These are phyloP conservation scores for Phasianus colchicus DNA, from an alignment of 2,113 vertebrate genomes.

Conservation along the genomic window DNA sequence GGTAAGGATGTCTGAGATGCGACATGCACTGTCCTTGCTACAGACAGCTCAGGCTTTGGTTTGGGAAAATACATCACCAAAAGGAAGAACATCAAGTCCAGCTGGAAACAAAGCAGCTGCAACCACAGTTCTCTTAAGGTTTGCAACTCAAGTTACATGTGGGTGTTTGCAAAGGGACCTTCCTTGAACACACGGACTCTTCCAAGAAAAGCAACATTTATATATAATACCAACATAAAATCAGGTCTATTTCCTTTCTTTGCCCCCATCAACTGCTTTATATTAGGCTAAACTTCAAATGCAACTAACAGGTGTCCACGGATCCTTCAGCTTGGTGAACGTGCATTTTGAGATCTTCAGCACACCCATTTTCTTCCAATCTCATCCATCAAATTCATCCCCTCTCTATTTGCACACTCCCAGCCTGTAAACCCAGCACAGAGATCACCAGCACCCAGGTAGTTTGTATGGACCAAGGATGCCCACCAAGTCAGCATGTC, in stretches of 20 bases:
- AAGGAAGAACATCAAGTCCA: not conserved
- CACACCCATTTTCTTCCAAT: not conserved
- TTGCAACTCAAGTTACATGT: not conserved
- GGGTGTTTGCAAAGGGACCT: not conserved
- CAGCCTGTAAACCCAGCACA: not conserved
- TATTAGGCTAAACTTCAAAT: not conserved
- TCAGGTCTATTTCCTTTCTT: not conserved
- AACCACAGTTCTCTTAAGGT: not conserved
- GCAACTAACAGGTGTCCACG: not conserved
- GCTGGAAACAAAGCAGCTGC: not conserved
- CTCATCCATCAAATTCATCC: not conserved
- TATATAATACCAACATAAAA: too few species aligned
- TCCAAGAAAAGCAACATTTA: not conserved
- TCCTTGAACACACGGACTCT: not conserved
- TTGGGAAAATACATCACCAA: not conserved
- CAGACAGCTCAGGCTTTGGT: not conserved
- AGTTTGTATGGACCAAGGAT: accelerated
- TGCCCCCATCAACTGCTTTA: not conserved
- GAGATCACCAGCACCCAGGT: not conserved
- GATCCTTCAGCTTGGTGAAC: not conserved
- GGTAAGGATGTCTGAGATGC: not conserved
- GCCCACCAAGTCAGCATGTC: accelerated
- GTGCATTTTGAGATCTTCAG: not conserved
- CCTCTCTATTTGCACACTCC: accelerated
- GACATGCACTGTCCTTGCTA: not conserved